phyloP scores from a whole-genome alignment of 2,113 vertebrate species.

The Tauraco erythrolophus region DNA sequence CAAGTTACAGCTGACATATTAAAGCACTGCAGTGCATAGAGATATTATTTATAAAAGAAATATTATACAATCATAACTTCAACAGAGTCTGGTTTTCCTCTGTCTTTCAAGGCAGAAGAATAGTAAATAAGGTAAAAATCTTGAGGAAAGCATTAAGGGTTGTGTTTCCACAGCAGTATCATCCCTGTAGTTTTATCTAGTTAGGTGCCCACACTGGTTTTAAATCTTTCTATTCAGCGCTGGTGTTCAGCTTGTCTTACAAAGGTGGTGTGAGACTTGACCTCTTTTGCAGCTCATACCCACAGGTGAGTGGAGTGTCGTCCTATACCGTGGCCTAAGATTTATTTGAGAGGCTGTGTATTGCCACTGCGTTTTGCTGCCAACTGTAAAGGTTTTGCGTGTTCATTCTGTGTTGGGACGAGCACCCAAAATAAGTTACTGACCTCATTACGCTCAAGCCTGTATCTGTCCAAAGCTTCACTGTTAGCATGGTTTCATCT shows the following conservation, averaged over 20 bases:
- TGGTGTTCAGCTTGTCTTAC: neutral
- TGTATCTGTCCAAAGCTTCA: neutral
- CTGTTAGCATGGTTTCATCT: neutral
- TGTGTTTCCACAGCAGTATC: slow-evolving; percentile 10
- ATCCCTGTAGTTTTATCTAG: neutral
- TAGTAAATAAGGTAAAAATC: slow-evolving; percentile 10
- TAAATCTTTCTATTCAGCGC: slow-evolving; percentile 40
- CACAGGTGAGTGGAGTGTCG: neutral
- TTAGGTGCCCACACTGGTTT: neutral
- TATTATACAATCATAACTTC: slow-evolving; percentile 7
- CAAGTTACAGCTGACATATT: neutral
- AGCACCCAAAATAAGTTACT: neutral
- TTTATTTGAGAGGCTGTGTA: neutral
- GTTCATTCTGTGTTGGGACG: neutral
- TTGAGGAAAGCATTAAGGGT: neutral
- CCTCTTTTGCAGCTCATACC: neutral
- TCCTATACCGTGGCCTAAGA: neutral
- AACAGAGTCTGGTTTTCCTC: neutral
- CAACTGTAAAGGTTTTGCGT: neutral
- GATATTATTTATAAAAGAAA: slow-evolving; percentile 36
- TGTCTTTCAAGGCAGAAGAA: neutral
- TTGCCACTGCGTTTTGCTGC: neutral
- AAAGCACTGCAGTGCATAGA: neutral
- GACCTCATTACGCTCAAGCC: neutral
- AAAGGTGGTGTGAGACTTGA: neutral